Base-by-base conservation (phyloP, 2,797 vertebrate genomes). In the Sylvia borin region DNA sequence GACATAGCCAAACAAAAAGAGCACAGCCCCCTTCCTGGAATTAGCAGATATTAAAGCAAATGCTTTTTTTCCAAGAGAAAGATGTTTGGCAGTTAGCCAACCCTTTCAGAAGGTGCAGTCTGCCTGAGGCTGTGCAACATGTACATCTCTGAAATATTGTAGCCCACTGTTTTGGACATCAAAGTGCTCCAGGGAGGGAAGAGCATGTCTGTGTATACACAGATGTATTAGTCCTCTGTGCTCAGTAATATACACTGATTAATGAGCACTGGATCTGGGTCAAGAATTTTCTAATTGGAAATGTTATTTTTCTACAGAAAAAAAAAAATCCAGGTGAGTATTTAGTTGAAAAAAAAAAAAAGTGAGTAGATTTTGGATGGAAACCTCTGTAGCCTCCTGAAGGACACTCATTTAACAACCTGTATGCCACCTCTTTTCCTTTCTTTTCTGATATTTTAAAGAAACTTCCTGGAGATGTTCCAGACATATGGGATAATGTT, bases 1-100 rank as follows among this genome's bases (percentile, higher is more conserved):
- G 84, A 76, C 80, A 51, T n/a, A 91, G 58, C 51, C 83, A 92
- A 95, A 92, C 70, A 83, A 80, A 86, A 90, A 91, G 76, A 97
- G 76, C 38, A 80, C 36, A 61, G 18, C 71, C 57, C 71, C 40
- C 73, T 90, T 94, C 66, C 79, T 92, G 84, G 94, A 95, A 94
- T 96, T 95, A 91, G 81, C 88, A 93, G 67, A 85, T 96, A 95
- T 78, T 90, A 94, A 95, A 95, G 76, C 32, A 93, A 90, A 95
- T 73, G 54, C 22, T 60, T 93, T 60, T 93, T 85, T 71, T 90
- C 47, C 20, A 50, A 61, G 87, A 90, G 51, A 78, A 88, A 86
- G 70, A 60, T 67, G 58, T 72, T 90, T 97, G 91, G 93, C 90
- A 90, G 48, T 47, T 86, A 51, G 95, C 86, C 96, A 97, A 0